Evolutionary conservation across 2,797 vertebrate genomes (phyloP), one percentile per base, ranked within the genome.

Genomic region (Crypturellus tataupa): DNA sequence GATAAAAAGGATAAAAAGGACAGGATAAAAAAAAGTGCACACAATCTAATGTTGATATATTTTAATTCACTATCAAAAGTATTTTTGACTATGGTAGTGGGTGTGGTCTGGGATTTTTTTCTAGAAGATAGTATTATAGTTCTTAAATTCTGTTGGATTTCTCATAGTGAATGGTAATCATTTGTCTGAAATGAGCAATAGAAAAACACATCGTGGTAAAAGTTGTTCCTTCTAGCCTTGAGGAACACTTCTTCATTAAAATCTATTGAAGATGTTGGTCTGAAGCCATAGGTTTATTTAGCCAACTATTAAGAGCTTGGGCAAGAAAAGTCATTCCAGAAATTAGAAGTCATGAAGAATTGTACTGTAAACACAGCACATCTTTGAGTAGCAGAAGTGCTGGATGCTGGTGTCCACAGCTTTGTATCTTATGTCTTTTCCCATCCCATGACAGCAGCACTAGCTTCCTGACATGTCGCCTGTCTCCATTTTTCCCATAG

Each of bases 361-460:
- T 49, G 14, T 5, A 1, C 53, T 89, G 4, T 49, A 39, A 71
- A 58, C 19, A 20, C 2, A 23, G 62, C 29, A 73, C 37, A 29
- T 46, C 42, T 37, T 51, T 10, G 47, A 46, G 9, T 67, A 73
- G 37, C 62, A 55, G 39, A 75, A 73, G 12, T 59, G 39, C n/a
- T 33, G 33, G 82, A 25, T 40, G 29, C 49, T 73, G 6, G 3
- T 58, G 72, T 49, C 10, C 42, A 39, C 15, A 37, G 12, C 37
- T 68, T 68, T 53, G 6, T 9, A 16, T 46, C 55, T 72, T 58
- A 21, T 64, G 9, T 35, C 33, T 75, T 65, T 47, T 18, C 14
- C 37, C 17, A 2, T 1, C 67, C 53, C 17, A 16, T 37, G 49
- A n/a, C 20, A 60, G 8, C 4, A 71, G 59, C 19, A 29, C 0